A percentile compares a stretch with the other conserved stretches of the same genome.
These are phyloP conservation scores for Tetragonula clypearis DNA, from an alignment of 1,140 invertebrate species.

Conservation along the genomic window DNA sequence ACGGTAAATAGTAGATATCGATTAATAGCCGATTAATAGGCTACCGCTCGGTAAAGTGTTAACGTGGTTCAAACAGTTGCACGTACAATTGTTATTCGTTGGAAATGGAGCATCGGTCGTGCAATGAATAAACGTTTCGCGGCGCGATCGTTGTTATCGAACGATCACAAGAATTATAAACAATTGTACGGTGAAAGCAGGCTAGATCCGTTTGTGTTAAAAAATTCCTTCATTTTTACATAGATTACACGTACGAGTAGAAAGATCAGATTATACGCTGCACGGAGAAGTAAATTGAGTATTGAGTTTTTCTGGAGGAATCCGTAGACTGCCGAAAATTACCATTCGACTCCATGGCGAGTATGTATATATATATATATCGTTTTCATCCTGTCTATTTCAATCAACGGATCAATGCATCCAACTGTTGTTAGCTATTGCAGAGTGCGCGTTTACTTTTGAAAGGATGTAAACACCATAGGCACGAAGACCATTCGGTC, in stretches of 20 bases:
- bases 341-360: neutral
- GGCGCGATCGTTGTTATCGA: constrained; percentile 15
- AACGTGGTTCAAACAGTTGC: neutral
- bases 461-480: constrained; percentile 3
- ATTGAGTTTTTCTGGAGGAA: neutral
- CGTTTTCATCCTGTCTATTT: neutral
- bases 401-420: constrained; percentile 21
- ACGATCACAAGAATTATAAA: constrained; percentile 28
- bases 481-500: neutral
- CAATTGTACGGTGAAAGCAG: constrained; percentile 37
- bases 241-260: neutral
- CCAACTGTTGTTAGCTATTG: neutral
- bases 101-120: constrained; percentile 1
- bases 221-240: neutral
- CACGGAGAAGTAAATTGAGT: neutral
- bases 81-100: neutral
- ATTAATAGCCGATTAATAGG: too few relatives aligned
- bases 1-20: too few relatives aligned
- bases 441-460: constrained; percentile 9
- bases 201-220: constrained; percentile 1
- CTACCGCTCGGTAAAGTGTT: too few relatives aligned
- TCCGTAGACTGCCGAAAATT: neutral
- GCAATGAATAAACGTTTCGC: constrained; percentile 24
- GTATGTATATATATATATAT: too few relatives aligned
- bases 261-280: neutral